Evolutionary conservation across 2,797 vertebrate species (phyloP), one percentile per base, ranked within the genome.

Genomic region (Falco rusticolus): DNA sequence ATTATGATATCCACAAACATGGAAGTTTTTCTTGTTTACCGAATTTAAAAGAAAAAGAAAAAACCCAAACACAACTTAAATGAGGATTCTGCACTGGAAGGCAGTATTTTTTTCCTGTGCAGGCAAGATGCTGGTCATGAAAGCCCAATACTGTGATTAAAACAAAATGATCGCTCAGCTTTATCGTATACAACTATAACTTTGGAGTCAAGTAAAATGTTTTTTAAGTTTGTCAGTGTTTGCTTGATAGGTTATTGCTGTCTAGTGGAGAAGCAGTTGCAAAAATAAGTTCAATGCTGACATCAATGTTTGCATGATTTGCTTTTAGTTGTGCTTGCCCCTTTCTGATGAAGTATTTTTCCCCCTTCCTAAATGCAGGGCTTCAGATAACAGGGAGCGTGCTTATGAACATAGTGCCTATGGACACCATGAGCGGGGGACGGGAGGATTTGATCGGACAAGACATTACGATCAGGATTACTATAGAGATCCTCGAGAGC

Each of bases 401-500:
- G 98, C 98, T 92, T 99, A 99, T 96, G 99, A 99, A 98, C 99
- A 99, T 98, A 98, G 98, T 99, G 98, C 99, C 98, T 99, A 99
- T 97, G 99, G 99, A 99, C 99, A 99, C 98, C 99, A 99, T 91
- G 99, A 99, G 97, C 99, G 99, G 96, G 98, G 99, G 92, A 98
- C 99, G 86, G 98, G 98, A 97, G 98, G 98, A 96, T 99, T 99
- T 95, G 99, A 99, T 97, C 99, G 99, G 74, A 99, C 99, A 54
- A 98, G 99, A 96, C 99, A 99, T 98, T 99, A 99, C 81, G 99
- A 99, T 97, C 98, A 99, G 93, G 99, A 99, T 98, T 99, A 99
- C 98, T 99, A 99, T 97, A 99, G 99, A 93, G 99, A 99, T 64
- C 98, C 99, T 91, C 98, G 99, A 68, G 99, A 99, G 93, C 98